Conservation (phyloP, 2,113 vertebrate genomes). For the Gambusia holbrooki region DNA sequence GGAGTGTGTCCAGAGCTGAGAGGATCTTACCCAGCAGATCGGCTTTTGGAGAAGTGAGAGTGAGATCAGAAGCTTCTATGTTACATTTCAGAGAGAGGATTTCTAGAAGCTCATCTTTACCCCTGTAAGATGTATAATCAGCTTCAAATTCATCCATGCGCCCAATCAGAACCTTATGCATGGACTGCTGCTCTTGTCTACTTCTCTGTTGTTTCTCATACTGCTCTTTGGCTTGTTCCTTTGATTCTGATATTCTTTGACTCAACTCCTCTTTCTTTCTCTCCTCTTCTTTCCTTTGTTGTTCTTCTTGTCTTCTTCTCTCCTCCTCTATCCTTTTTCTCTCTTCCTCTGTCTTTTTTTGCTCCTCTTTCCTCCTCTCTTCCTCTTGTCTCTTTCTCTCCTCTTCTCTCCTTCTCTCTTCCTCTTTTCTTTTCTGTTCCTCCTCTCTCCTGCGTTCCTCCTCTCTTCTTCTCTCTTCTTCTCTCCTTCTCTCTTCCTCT, state of each 20-base stretch:
- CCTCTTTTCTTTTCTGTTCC: background rate
- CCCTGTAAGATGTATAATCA: background rate
- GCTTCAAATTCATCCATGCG: conserved; percentile 19
- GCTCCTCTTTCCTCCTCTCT: fast-evolving
- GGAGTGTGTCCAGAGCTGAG: conserved; percentile 31
- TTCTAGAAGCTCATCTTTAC: conserved; percentile 14
- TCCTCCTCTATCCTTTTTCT: fast-evolving
- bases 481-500: background rate
- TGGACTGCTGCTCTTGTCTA: background rate
- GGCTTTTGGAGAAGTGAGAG: conserved; percentile 4
- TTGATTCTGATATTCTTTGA: conserved; percentile 12
- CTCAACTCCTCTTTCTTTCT: background rate
- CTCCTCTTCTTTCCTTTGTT: background rate
- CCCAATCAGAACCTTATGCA: conserved; percentile 1
- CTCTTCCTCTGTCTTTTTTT: fast-evolving
- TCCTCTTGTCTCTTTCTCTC: fast-evolving
- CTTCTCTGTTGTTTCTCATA: background rate
- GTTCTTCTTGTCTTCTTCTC: background rate
- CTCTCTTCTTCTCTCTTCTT: background rate
- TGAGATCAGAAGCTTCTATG: conserved; percentile 10
- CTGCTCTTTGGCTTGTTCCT: conserved; percentile 18
- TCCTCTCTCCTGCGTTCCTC: background rate
- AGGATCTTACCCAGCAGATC: conserved; percentile 20
- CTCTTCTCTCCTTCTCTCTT: fast-evolving
- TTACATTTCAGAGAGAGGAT: conserved; percentile 18